Conservation (phyloP, 1,140 invertebrate species). For the Pseudomyrmex flavicornis region DNA sequence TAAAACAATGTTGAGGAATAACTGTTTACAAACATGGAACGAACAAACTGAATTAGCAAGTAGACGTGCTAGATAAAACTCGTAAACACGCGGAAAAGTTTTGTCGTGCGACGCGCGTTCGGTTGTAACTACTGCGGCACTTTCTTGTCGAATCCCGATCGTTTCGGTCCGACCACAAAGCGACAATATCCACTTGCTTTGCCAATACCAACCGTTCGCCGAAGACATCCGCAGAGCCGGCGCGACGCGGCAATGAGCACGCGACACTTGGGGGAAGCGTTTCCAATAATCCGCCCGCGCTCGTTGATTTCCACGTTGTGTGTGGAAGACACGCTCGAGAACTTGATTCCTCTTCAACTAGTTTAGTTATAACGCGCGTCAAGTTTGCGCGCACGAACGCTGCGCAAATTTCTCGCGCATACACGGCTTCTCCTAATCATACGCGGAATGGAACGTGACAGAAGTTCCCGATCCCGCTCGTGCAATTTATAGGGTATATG, state of each 20-base stretch:
- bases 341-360: constrained; percentile 15
- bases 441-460: constrained; percentile 4
- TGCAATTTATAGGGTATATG: not conserved
- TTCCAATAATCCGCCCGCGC: constrained; percentile 52
- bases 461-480: constrained; percentile 16
- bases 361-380: not conserved
- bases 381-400: constrained; percentile 12
- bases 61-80: not conserved
- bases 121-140: constrained; percentile 58
- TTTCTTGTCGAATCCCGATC: constrained; percentile 32
- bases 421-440: not conserved
- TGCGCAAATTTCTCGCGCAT: constrained; percentile 15
- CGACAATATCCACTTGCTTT: constrained; percentile 41
- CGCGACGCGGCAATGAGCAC: constrained; percentile 6
- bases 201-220: constrained; percentile 20
- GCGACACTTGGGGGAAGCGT: constrained; percentile 4
- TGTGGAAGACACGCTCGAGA: not conserved
- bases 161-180: constrained; percentile 57
- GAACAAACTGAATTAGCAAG: not conserved
- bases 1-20: too few species aligned
- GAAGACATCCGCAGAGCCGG: constrained; percentile 3
- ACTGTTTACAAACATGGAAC: too few species aligned
- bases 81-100: not conserved
- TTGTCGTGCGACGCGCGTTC: not conserved
- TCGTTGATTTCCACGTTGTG: constrained; percentile 17